Evolutionary conservation across 2,113 vertebrate species (phyloP), one percentile per base, ranked within the genome.

Genomic region (Brachionichthys hirsutus): DNA sequence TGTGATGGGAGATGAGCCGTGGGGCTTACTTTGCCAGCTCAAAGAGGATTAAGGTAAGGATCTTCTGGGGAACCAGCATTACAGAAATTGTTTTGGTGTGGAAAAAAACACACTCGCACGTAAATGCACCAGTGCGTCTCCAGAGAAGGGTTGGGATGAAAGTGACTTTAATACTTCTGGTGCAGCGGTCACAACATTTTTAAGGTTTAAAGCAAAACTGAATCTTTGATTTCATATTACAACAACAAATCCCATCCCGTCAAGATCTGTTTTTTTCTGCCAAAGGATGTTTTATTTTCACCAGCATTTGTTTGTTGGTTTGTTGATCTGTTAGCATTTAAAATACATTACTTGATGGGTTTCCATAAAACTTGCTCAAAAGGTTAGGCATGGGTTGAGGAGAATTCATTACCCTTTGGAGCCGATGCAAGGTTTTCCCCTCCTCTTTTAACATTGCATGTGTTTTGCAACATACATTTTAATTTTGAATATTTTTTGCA

Each of bases 31-130:
- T 65, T 63, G 62, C 65, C 41, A 51, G 70, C 81, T 81, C 75
- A 86, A 80, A 86, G 77, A 84, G 82, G 87, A 87, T 89, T 89
- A 89, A 84, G 84, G 85, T 86, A 75, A 83, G 70, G 77, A 81
- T 78, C 80, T 85, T 77, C 83, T 67, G 61, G 74, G 62, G 60
- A 70, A 59, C 75, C 47, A 68, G 82, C 82, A 85, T 80, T 85
- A 85, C 75, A 78, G 71, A 85, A 85, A 87, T 84, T 84, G 84
- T 85, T 85, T 86, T 64, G 4, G 24, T 72, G 59, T 75, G 50
- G 56, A 56, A 43, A 75, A 24, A 54, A 42, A 44, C 35, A 19
- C 59, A 35, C 52, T 58, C 35, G 49, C 51, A 50, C 49, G 54
- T 41, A 52, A 16, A 59, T 12, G 40, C 10, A 52, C 54, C 66